Evolutionary conservation across 2,888 invertebrate species (phyloP), one percentile per base, ranked within the genome.

Genomic region (Cephus runcator): DNA sequence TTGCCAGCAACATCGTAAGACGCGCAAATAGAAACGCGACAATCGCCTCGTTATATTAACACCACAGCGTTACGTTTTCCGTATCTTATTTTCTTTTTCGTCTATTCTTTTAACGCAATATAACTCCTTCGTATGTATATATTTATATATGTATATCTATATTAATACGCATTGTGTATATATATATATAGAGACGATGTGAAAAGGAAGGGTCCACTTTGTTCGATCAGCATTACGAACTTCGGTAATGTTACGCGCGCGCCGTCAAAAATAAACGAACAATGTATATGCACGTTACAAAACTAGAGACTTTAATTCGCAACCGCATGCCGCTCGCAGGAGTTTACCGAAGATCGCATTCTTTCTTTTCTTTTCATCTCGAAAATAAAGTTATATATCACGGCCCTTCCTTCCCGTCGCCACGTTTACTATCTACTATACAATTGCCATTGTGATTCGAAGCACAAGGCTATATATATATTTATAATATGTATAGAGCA

Each of bases 21-120:
- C 9, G 56, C 40, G 15, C 15, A 15, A 40, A 40, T 15, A 40
- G 15, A 40, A 40, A 40, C 6, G 40, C 40, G 15, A 40, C 15
- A 40, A 40, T 40, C 40, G 15, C 40, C 40, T 4, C 15, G 40
- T 40, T 56, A 56, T 9, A 23, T 23, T 56, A 23, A 56, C 23
- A 23, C 56, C 56, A 23, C 9, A 56, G 56, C 9, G 2, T 6
- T 9, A 76, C 34, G 68, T 35, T 73, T 40, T 68, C 40, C 56
- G 71, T 68, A 36, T 75, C 56, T 74, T 36, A 12, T 36, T 79
- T 69, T 73, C 69, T 34, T 69, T n/a, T 12, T 23, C 11, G 4
- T 75, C 69, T 69, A 69, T 75, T 68, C 33, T 75, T 80, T 79
- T 79, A 71, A 80, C 79, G 79, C 76, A 78, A 79, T 81, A 73